Base-by-base conservation (phyloP, 2,888 invertebrate species). In the Zeuzera pyrina region DNA sequence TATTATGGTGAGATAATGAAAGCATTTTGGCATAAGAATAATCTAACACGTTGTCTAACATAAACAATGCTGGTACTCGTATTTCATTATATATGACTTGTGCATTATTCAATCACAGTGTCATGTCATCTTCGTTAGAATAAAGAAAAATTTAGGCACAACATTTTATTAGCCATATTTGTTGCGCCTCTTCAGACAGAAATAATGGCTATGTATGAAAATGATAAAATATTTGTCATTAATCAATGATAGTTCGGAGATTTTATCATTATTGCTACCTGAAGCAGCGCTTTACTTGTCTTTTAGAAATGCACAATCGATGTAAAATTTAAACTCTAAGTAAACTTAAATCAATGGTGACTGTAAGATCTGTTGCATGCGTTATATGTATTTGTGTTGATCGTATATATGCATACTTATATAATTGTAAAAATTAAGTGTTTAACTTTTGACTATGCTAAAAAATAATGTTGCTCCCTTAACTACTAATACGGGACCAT, bases 51-150 rank as follows among this genome's bases (percentile, higher is more conserved):
- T n/a, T n/a, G n/a, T n/a, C n/a, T n/a, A n/a, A n/a, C n/a, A n/a
- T n/a, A n/a, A n/a, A n/a, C n/a, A n/a, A n/a, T n/a, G n/a, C n/a
- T n/a, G n/a, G n/a, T n/a, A n/a, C n/a, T n/a, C n/a, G n/a, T n/a
- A n/a, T n/a, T n/a, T n/a, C n/a, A n/a, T n/a, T n/a, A 10, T 41
- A 36, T 48, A 40, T 40, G 38, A 30, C 41, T 33, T 47, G 46
- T 41, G 38, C 36, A 44, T 45, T 33, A 47, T 43, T 47, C 43
- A 43, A 47, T 59, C 49, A 49, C 48, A 57, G 53, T 63, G 60
- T 36, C 43, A 54, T 61, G 60, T n/a, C n/a, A n/a, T 59, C 57
- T 51, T 49, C 41, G 46, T 52, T 59, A 52, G 47, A 49, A 56
- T 49, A 34, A 39, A 34, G 50, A n/a, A n/a, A 53, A 53, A 57